These are phyloP conservation scores for Gymnothorax javanicus DNA, from an alignment of 2,797 vertebrate genomes.

Conservation along the genomic window DNA sequence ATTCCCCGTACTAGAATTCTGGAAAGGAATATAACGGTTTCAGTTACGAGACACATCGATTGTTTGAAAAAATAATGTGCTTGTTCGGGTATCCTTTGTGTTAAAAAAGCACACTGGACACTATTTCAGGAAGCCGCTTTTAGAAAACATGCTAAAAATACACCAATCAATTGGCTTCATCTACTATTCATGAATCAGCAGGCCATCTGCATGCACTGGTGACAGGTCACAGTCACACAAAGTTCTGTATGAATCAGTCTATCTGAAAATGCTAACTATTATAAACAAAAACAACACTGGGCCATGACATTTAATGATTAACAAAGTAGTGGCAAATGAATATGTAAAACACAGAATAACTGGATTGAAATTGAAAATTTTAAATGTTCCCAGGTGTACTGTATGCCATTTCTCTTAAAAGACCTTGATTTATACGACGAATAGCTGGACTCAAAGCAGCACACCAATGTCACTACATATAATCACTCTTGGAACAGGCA, in stretches of 20 bases:
- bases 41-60: slow-evolving; percentile 74
- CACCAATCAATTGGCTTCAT: slow-evolving; percentile 51
- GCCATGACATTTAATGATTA: not conserved
- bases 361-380: slow-evolving; percentile 10
- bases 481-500: not conserved
- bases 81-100: slow-evolving; percentile 68
- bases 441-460: not conserved
- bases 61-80: slow-evolving; percentile 63
- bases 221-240: slow-evolving; percentile 5
- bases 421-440: not conserved
- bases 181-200: slow-evolving; percentile 63
- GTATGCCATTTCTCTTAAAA: not conserved
- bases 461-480: not conserved
- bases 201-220: slow-evolving; percentile 42
- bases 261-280: slow-evolving; percentile 39
- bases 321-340: not conserved
- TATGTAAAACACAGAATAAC: not conserved
- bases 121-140: slow-evolving; percentile 71
- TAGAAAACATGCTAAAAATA: slow-evolving; percentile 67
- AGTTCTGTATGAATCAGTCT: too few species aligned
- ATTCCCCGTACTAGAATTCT: slow-evolving; percentile 68
- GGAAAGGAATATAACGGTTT: slow-evolving; percentile 65
- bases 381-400: not conserved
- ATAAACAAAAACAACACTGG: slow-evolving; percentile 32
- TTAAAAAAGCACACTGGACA: slow-evolving; percentile 60